Evolutionary conservation across 2,113 vertebrate species (phyloP).

Genomic region (Monopterus albus): DNA sequence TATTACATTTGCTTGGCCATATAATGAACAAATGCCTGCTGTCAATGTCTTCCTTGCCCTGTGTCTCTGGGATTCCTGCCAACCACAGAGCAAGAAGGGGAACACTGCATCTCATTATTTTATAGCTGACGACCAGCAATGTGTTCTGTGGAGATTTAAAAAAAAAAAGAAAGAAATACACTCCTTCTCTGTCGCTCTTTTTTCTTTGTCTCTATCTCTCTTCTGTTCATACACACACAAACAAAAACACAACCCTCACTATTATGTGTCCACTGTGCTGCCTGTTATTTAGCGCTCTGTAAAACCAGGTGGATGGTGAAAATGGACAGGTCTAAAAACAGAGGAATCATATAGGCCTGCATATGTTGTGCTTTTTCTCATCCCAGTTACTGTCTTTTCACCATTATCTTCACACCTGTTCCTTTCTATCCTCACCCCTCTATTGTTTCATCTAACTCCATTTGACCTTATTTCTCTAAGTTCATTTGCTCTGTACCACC

Average conservation of each 20-base stretch:
- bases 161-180: conserved; percentile 65
- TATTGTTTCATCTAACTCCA: too few relatives aligned
- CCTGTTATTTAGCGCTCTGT: too few relatives aligned
- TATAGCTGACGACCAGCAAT: conserved; percentile 71
- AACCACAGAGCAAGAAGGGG: conserved; percentile 51
- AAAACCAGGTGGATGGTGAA: too few relatives aligned
- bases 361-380: background rate
- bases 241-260: too few relatives aligned
- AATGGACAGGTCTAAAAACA: conserved; percentile 35
- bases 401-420: background rate
- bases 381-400: background rate
- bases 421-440: too few relatives aligned
- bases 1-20: conserved; percentile 67
- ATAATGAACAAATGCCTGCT: conserved; percentile 68
- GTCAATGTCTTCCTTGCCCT: conserved; percentile 61
- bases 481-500: background rate
- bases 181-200: conserved; percentile 6
- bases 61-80: conserved; percentile 70
- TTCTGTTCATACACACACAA: too few relatives aligned
- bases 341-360: background rate
- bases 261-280: too few relatives aligned
- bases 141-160: conserved; percentile 62
- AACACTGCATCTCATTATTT: conserved; percentile 71
- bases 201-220: conserved; percentile 13
- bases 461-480: background rate